phyloP scores from a whole-genome alignment of 2,797 vertebrate species.

The Typhlichthys eigenmanni region DNA sequence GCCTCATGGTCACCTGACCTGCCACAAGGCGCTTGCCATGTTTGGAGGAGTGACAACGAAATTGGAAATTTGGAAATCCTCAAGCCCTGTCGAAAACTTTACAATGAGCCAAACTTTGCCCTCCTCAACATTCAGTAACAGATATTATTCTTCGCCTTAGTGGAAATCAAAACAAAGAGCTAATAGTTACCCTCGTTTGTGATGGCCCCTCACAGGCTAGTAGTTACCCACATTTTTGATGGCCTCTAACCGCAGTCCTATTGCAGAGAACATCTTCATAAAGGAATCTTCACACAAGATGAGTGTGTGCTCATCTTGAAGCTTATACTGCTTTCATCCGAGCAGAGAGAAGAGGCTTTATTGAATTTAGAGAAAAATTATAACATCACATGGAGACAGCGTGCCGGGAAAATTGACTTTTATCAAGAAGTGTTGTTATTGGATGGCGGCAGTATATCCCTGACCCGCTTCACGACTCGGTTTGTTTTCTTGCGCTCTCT shows the following conservation, averaged over 20 bases:
- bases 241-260: conserved; percentile 51
- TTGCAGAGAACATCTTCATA: conserved; percentile 38
- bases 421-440: conserved; percentile 76
- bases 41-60: too few species aligned
- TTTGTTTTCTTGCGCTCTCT: conserved; percentile 59
- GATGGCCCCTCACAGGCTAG: conserved; percentile 32
- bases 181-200: conserved; percentile 36
- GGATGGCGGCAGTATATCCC: conserved; percentile 52
- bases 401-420: conserved; percentile 72
- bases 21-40: too few species aligned
- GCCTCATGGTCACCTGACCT: conserved; percentile 10
- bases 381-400: conserved; percentile 67
- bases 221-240: conserved; percentile 37
- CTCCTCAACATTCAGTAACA: conserved; percentile 18
- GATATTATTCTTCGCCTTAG: conserved; percentile 34
- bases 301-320: conserved; percentile 47
- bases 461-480: conserved; percentile 52
- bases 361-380: conserved; percentile 71
- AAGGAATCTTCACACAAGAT: conserved; percentile 35
- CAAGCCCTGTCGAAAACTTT: conserved; percentile 14
- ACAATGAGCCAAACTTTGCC: conserved; percentile 15
- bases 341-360: conserved; percentile 54
- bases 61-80: too few species aligned
- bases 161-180: conserved; percentile 48
- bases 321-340: conserved; percentile 53